phyloP scores from a whole-genome alignment of 2,888 invertebrate genomes.

The Lathronympha strigana region DNA sequence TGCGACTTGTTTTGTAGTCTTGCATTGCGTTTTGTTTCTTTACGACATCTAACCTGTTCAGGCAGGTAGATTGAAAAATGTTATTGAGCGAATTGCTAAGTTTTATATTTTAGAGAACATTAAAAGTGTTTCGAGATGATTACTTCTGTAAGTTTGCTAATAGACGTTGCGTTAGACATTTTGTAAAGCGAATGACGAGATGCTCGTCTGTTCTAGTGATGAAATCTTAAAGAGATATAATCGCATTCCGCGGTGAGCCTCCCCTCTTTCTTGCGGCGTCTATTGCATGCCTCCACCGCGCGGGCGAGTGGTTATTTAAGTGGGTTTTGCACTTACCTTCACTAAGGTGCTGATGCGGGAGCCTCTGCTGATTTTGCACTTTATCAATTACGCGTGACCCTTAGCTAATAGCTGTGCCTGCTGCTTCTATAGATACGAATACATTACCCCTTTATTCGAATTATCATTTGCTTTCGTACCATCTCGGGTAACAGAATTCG shows the following conservation, averaged over 20 bases:
- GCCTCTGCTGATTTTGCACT: constrained; percentile 5
- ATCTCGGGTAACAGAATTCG: constrained; percentile 3
- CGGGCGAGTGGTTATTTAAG: constrained; percentile 51
- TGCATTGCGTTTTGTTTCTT: background rate
- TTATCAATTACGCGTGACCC: constrained; percentile 5
- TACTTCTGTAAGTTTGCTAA: constrained; percentile 47
- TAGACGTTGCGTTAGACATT: constrained; percentile 45
- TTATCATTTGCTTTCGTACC: background rate
- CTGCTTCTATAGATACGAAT: background rate
- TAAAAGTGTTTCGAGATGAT: constrained; percentile 22
- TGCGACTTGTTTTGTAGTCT: constrained; percentile 49
- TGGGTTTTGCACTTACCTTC: constrained; percentile 55
- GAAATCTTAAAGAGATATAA: constrained; percentile 69
- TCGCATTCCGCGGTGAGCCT: constrained; percentile 71
- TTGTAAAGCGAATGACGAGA: constrained; percentile 52
- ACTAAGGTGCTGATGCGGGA: constrained; percentile 29
- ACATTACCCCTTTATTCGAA: background rate
- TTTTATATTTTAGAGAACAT: background rate
- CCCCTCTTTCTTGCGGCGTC: constrained; percentile 54
- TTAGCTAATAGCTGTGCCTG: background rate
- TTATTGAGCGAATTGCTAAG: background rate
- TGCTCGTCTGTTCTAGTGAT: constrained; percentile 59
- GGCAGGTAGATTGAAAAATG: constrained; percentile 3
- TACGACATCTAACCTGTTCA: background rate
- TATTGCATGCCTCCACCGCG: constrained; percentile 58